Base-by-base conservation (phyloP, 2,888 invertebrate species). In the Willowsia nigromaculata region DNA sequence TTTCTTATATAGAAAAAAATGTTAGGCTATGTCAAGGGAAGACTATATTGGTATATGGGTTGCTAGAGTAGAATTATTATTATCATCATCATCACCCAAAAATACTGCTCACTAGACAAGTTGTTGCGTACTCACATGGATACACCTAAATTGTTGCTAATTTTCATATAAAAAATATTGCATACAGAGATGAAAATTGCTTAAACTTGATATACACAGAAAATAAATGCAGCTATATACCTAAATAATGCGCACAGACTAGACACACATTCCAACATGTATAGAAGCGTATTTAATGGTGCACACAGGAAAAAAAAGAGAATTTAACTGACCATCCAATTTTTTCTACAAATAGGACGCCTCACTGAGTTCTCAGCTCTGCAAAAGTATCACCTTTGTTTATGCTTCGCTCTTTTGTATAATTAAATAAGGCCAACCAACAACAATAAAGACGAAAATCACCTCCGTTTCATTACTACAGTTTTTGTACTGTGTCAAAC, bases 381-480 rank as follows among this genome's bases (percentile, higher is more conserved):
- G 43, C 43, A 40, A 43, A 71, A 65, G 40, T 37, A 74, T 74
- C 86, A 86, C 86, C 78, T 86, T 86, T 86, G 85, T 85, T 78
- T 78, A 65, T 59, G 65, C 33, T 62, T 62, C 59, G 59, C 80
- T 59, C 18, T 80, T 53, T 59, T 76, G 30, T 68, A 40, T 86
- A 86, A 86, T 86, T 86, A 80, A 86, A 86, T 86, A 86, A 80
- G 86, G 80, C 80, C 86, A 86, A 62, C 80, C 27, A 50, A 43
- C 37, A 65, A 40, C 47, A 74, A 74, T n/a, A 74, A 47, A 43
- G 47, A 27, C 22, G 80, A 86, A 78, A 85, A 78, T 76, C 78
- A 80, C 86, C 78, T 86, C 50, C 30, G 80, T 86, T 86, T 80
- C 78, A 76, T 62, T 84, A 74, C 15, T 74, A 74, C 25, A 74